Base-by-base conservation (phyloP, 92 coral and sea anemone species). In the Diadumene lineata region DNA sequence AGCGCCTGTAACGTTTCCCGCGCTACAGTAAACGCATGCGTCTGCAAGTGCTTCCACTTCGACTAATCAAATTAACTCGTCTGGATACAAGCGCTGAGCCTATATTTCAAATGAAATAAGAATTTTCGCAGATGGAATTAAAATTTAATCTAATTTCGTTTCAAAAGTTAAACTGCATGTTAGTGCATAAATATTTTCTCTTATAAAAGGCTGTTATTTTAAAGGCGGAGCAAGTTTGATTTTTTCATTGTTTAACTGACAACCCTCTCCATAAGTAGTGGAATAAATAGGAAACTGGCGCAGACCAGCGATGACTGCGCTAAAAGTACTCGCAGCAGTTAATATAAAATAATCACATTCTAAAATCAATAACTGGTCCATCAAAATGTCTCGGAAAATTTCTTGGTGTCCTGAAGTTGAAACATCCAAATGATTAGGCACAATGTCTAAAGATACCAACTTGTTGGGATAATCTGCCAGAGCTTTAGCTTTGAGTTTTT, bases 321-420 rank as follows among this genome's bases (percentile, higher is more conserved):
- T 77, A 15, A 83, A 83, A 19, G 70, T 83, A 43, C 88, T 83
- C 10, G 67, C 70, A 31, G 70, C 27, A 24, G 88, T 83, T 1
- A 67, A 33, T 24, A 83, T 73, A 18, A 83, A 79, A 78, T 17
- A 83, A 30, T 83, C 79, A 50, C 88, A 62, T 43, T 83, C 88
- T 13, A 79, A 23, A 8, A 77, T 46, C 56, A 83, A 55, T 7
- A 83, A 58, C 23, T 64, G 66, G 25, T 83, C 88, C 56, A 83
- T 31, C 10, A 83, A 53, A 3, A 83, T 60, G 64, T 83, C 88
- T 43, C 74, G 38, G 15, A 83, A 53, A 22, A 60, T 56, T 0
- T 77, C 60, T 29, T 73, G 73, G 64, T 50, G 55, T 4, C 72
- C 69, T 17, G 50, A 16, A 1, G 51, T 48, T n/a, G 56, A 50